Conservation (phyloP, 1,140 invertebrate species). For the Pomacea maculata region DNA sequence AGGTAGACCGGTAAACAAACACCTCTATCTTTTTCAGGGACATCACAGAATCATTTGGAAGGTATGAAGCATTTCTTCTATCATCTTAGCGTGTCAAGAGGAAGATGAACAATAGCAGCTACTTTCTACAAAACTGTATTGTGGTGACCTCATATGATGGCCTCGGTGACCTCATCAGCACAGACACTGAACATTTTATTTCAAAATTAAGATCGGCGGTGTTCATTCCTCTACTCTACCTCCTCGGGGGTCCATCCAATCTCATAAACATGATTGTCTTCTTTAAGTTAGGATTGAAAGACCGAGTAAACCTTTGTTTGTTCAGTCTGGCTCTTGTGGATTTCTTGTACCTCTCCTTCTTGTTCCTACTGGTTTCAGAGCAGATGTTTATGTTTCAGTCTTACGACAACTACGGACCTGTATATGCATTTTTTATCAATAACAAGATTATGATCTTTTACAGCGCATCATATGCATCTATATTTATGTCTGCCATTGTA, state of each 20-base stretch:
- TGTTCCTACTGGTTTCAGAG: neutral
- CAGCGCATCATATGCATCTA: neutral
- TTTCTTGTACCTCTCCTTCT: neutral
- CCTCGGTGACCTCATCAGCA: neutral
- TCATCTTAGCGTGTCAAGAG: too few species aligned
- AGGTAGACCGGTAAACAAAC: too few species aligned
- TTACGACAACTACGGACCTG: neutral
- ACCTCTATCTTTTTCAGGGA: too few species aligned
- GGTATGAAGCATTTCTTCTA: too few species aligned
- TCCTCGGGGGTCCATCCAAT: constrained; percentile 3
- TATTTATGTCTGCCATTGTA: constrained; percentile 2
- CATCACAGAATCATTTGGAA: too few species aligned
- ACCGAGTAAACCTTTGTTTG: constrained; percentile 14
- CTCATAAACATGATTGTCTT: constrained; percentile 6
- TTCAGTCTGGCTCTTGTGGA: neutral
- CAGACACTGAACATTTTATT: neutral
- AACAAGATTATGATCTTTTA: neutral
- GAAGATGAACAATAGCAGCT: too few species aligned
- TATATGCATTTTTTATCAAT: neutral
- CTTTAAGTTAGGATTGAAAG: neutral
- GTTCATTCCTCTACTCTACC: neutral
- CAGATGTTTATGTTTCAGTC: neutral
- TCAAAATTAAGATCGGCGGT: neutral
- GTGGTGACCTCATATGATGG: neutral
- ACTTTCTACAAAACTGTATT: too few species aligned